phyloP scores from a whole-genome alignment of 2,797 vertebrate species.

The Zalophus californianus region DNA sequence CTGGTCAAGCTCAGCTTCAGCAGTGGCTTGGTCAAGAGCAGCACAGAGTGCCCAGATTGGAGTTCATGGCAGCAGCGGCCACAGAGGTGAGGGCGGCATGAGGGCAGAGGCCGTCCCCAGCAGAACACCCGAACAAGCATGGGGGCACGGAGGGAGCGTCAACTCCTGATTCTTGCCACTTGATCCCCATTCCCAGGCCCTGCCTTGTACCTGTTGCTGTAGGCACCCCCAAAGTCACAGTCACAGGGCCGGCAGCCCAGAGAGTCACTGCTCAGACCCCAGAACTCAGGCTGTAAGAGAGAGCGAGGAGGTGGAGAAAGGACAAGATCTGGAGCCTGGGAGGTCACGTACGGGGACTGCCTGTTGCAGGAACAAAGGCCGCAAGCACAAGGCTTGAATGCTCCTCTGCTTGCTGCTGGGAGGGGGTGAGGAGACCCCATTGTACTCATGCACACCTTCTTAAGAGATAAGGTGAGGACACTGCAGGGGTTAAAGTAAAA shows the following conservation, averaged over 20 bases:
- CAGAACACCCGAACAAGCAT: slow-evolving; percentile 88
- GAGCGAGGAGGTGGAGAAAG: not conserved
- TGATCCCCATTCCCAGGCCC: not conserved
- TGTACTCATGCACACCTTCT: not conserved
- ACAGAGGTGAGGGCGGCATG: slow-evolving; percentile 91
- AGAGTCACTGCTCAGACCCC: slow-evolving; percentile 93
- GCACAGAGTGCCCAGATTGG: slow-evolving; percentile 90
- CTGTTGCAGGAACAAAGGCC: not conserved
- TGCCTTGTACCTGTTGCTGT: slow-evolving; percentile 90
- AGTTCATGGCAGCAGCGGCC: slow-evolving; percentile 93
- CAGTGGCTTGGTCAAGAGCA: slow-evolving; percentile 91
- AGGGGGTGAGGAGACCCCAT: not conserved
- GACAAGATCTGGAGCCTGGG: not conserved
- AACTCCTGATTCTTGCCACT: not conserved
- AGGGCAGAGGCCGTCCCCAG: slow-evolving; percentile 91
- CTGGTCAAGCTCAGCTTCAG: slow-evolving; percentile 90
- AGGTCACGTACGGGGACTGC: not conserved
- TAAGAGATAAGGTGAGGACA: not conserved
- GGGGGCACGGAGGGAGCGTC: not conserved
- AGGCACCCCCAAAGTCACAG: slow-evolving; percentile 94
- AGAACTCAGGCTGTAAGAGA: slow-evolving; percentile 91
- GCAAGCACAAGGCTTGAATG: not conserved
- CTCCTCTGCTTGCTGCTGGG: not conserved
- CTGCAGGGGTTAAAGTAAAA: not conserved
- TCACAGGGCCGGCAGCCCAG: slow-evolving; percentile 92